phyloP scores from a whole-genome alignment of 2,888 invertebrate species.

The Ormia ochracea region DNA sequence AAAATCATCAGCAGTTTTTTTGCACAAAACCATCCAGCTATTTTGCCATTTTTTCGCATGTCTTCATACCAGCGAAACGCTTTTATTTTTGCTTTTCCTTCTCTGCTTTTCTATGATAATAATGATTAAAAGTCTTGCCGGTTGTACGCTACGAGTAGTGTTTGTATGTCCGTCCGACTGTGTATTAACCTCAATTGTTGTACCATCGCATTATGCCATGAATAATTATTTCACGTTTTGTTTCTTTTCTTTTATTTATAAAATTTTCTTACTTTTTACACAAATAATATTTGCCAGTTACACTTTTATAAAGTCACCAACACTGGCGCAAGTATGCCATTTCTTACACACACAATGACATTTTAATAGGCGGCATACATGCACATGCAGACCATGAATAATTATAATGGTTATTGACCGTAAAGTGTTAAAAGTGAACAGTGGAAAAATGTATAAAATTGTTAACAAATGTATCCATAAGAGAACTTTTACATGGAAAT shows the following conservation, averaged over 20 bases:
- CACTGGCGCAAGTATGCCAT: no score
- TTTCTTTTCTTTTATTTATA: constrained; percentile 18
- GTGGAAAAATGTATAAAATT: constrained; percentile 7
- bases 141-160: not conserved
- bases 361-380: not conserved
- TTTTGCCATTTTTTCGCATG: not conserved
- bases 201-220: constrained; percentile 48
- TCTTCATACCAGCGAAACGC: not conserved
- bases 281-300: constrained; percentile 10
- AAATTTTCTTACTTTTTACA: not conserved
- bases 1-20: constrained; percentile 6
- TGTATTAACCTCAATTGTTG: constrained; percentile 63
- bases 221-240: constrained; percentile 37
- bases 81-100: no score
- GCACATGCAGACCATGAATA: constrained; percentile 20
- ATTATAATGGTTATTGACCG: constrained; percentile 56
- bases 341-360: not conserved
- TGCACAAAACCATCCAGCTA: not conserved
- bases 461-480: not conserved
- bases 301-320: constrained; percentile 11
- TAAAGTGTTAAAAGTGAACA: constrained; percentile 47
- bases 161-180: not conserved
- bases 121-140: constrained; percentile 28
- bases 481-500: constrained; percentile 2
- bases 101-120: not conserved